These are phyloP conservation scores for Rotaria macrura DNA, from an alignment of 2,888 invertebrate genomes.

Conservation along the genomic window DNA sequence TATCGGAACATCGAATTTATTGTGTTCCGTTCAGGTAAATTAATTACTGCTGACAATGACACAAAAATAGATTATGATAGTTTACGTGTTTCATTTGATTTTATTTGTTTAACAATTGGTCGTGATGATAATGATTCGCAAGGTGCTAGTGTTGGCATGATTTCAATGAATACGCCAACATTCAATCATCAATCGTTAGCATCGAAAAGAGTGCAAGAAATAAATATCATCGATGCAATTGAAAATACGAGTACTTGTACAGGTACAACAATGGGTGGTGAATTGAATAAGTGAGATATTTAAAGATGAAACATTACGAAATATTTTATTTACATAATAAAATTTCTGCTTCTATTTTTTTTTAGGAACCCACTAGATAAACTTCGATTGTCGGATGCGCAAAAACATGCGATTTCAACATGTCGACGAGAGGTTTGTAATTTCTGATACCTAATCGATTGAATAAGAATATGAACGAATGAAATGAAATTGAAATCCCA, in stretches of 20 bases:
- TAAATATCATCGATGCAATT: background rate
- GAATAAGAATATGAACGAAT: no score
- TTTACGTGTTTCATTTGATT: background rate
- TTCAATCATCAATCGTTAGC: background rate
- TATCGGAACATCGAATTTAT: background rate
- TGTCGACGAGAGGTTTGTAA: slow-evolving; percentile 2
- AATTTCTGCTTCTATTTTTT: no score
- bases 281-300: background rate
- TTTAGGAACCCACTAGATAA: background rate
- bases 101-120: slow-evolving; percentile 8
- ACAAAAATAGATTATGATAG: background rate
- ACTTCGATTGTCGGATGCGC: background rate
- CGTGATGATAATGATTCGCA: background rate
- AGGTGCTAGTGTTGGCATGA: background rate
- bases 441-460: no score
- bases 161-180: background rate
- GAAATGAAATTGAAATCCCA: no score
- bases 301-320: no score
- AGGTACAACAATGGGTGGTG: background rate
- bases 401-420: background rate
- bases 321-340: no score
- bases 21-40: background rate
- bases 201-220: background rate
- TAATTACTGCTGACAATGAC: background rate
- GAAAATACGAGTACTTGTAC: background rate